phyloP scores from a whole-genome alignment of 2,888 invertebrate species.

The Cryptophagus acutangulus region DNA sequence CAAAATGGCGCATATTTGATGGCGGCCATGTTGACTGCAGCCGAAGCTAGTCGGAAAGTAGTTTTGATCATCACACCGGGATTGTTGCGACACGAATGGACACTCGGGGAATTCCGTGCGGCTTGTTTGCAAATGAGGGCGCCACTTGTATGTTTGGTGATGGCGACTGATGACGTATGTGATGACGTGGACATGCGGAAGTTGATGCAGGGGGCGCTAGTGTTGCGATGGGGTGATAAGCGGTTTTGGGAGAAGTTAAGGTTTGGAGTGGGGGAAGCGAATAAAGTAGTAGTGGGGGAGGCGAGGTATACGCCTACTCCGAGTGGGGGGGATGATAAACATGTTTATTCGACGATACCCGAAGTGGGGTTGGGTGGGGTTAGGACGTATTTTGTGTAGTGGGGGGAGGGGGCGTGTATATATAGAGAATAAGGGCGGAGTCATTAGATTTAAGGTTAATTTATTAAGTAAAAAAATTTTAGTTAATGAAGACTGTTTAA shows the following conservation, averaged over 20 bases:
- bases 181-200: slow-evolving; percentile 73
- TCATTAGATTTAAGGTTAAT: no score
- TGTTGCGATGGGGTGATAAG: slow-evolving; percentile 69
- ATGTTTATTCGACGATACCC: slow-evolving; percentile 61
- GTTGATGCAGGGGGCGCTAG: slow-evolving; percentile 65
- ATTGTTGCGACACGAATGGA: slow-evolving; percentile 81
- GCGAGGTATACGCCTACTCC: slow-evolving; percentile 68
- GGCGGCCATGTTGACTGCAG: slow-evolving; percentile 59
- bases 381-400: no score
- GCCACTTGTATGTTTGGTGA: slow-evolving; percentile 56
- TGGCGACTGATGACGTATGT: slow-evolving; percentile 65
- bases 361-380: no score
- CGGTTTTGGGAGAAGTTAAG: slow-evolving; percentile 83
- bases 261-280: no score
- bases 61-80: slow-evolving; percentile 75
- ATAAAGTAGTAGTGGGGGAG: no score
- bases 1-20: slow-evolving; percentile 58
- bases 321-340: slow-evolving; percentile 67
- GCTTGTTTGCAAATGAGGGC: slow-evolving; percentile 74
- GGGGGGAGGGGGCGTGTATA: no score
- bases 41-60: slow-evolving; percentile 65
- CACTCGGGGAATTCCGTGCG: slow-evolving; percentile 72
- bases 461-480: no score
- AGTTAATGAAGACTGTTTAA: no score
- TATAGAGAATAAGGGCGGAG: no score